Percentiles rank a stretch among this genome's conserved stretches.
Conservation (phyloP, 2,113 vertebrate species). For the Neotoma lepida region DNA sequence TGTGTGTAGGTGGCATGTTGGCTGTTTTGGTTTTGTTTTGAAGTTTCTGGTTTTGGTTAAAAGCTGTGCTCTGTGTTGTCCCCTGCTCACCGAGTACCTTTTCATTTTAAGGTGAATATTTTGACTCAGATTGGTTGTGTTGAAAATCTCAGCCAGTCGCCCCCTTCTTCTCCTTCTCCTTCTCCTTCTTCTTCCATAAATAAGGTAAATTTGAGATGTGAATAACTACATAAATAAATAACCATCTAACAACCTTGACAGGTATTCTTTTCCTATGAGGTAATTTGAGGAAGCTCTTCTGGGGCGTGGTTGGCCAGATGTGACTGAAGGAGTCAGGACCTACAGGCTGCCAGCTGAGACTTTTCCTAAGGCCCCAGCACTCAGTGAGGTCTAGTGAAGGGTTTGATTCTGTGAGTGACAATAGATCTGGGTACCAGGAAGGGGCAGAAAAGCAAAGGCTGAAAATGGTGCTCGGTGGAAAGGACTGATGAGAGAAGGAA, state of each 20-base stretch:
- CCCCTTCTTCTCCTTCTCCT: constrained; percentile 76
- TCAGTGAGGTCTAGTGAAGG: neutral
- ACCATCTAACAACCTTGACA: neutral
- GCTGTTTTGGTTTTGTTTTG: neutral
- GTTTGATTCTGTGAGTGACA: neutral
- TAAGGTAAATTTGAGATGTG: constrained; percentile 65
- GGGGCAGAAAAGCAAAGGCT: neutral
- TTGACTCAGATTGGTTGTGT: constrained; percentile 71
- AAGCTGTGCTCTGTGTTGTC: neutral
- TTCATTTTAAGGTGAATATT: constrained; percentile 77
- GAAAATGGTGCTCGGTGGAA: neutral
- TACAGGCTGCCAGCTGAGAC: neutral
- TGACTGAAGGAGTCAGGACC: neutral
- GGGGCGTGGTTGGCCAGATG: fast-evolving
- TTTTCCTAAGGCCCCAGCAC: neutral
- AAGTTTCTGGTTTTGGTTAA: neutral
- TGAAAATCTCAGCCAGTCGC: constrained; percentile 77
- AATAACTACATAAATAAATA: neutral
- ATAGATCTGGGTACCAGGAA: neutral
- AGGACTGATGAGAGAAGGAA: neutral
- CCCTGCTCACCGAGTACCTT: constrained; percentile 47
- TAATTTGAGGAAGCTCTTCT: neutral
- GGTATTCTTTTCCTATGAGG: neutral
- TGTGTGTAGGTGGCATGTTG: neutral
- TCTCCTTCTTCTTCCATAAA: constrained; percentile 70